Percentiles rank a stretch among this genome's conserved stretches.
Evolutionary conservation across 2,888 invertebrate genomes (phyloP).

Genomic region (Sympetrum striolatum): DNA sequence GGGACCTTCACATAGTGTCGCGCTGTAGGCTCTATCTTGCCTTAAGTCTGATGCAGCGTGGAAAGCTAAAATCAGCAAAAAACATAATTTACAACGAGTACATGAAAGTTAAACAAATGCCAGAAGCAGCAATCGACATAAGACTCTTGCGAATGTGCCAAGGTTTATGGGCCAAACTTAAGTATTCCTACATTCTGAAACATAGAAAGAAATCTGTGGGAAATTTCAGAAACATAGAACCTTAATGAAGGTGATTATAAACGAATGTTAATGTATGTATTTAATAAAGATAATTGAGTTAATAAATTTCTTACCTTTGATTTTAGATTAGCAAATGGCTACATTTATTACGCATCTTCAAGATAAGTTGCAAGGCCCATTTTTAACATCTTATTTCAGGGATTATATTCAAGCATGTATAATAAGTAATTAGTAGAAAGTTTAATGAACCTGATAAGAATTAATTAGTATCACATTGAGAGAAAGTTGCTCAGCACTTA

Average conservation of each 20-base stretch:
- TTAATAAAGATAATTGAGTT: too few species aligned
- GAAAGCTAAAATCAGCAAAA: constrained; percentile 69
- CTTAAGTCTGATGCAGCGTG: constrained; percentile 85
- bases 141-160: constrained; percentile 81
- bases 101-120: constrained; percentile 57
- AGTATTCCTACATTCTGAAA: constrained; percentile 61
- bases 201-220: neutral
- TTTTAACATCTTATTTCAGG: too few species aligned
- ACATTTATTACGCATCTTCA: too few species aligned
- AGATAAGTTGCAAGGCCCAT: too few species aligned
- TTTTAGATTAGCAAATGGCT: too few species aligned
- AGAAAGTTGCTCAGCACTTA: too few species aligned
- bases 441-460: too few species aligned
- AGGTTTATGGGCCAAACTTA: constrained; percentile 85
- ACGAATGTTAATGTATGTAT: neutral
- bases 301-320: too few species aligned
- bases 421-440: too few species aligned
- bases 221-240: neutral
- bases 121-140: constrained; percentile 63
- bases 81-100: constrained; percentile 65
- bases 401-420: too few species aligned
- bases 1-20: constrained; percentile 80
- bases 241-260: neutral
- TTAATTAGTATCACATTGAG: too few species aligned
- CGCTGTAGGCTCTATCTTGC: constrained; percentile 88